Percentiles rank a stretch among this genome's conserved stretches.
Conservation (phyloP, 2,797 vertebrate genomes). For the Helarctos malayanus region DNA sequence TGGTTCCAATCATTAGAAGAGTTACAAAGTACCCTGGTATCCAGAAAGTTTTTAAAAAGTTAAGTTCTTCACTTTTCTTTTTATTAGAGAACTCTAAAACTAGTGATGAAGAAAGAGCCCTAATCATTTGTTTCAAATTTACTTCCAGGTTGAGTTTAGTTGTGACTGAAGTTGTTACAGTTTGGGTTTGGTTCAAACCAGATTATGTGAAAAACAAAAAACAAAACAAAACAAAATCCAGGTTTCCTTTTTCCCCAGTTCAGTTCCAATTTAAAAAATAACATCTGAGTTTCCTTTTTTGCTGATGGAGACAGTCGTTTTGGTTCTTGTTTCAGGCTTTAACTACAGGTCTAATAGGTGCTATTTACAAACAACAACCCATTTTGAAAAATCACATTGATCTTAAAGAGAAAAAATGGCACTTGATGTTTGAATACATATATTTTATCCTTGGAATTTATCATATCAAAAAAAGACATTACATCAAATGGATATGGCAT, state of each 20-base stretch:
- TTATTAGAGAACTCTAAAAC: constrained; percentile 40
- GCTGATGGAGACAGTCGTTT: not conserved
- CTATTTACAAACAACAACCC: not conserved
- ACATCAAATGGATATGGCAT: not conserved
- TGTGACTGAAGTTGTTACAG: constrained; percentile 14
- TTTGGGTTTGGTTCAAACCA: constrained; percentile 10
- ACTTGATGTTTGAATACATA: not conserved
- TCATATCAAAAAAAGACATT: not conserved
- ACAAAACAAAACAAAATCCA: not conserved
- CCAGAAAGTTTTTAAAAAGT: not conserved
- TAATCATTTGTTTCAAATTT: constrained; percentile 43
- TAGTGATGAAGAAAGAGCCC: not conserved
- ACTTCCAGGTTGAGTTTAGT: constrained; percentile 19
- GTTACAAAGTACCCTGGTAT: constrained; percentile 38
- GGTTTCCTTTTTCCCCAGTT: not conserved
- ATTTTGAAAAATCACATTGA: not conserved
- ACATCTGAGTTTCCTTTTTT: not conserved
- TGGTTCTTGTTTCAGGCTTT: constrained; percentile 25
- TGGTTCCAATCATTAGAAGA: not conserved
- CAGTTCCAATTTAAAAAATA: constrained; percentile 38
- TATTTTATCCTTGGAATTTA: not conserved
- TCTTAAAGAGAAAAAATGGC: not conserved
- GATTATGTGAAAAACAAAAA: constrained; percentile 1
- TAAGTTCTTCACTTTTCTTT: not conserved
- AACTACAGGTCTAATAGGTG: not conserved